Evolutionary conservation across 2,888 invertebrate species (phyloP).

Genomic region (Magallana nippona): DNA sequence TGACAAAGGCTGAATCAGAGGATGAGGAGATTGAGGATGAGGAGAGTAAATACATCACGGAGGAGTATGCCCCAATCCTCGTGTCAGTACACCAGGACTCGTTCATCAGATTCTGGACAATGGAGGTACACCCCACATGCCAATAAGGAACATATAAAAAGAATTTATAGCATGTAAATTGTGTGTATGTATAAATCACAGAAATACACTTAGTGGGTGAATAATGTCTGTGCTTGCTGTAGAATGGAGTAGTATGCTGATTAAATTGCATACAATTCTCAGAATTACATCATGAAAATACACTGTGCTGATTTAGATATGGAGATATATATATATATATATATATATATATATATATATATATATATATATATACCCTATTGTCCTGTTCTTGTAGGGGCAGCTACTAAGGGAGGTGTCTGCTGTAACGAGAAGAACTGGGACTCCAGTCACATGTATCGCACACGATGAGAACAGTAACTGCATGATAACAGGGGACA

Average conservation of each 20-base stretch:
- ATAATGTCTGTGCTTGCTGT: too few species aligned
- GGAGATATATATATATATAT: too few species aligned
- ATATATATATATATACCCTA: not conserved
- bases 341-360: too few species aligned
- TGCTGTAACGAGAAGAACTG: constrained; percentile 72
- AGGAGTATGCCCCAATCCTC: constrained; percentile 73
- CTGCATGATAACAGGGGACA: constrained; percentile 75
- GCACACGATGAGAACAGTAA: constrained; percentile 75
- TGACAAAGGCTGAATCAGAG: constrained; percentile 50
- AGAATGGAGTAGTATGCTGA: too few species aligned
- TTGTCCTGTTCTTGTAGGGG: constrained; percentile 64
- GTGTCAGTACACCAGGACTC: constrained; percentile 76
- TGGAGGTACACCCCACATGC: constrained; percentile 60
- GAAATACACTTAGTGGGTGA: too few species aligned
- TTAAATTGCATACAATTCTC: too few species aligned
- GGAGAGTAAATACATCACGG: constrained; percentile 68
- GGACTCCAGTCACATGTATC: constrained; percentile 73
- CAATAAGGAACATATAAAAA: too few species aligned
- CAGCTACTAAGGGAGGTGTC: constrained; percentile 73
- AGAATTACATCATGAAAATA: too few species aligned
- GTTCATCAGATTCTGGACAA: constrained; percentile 76
- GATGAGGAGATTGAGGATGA: constrained; percentile 58
- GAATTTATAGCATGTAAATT: too few species aligned
- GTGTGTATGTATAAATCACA: too few species aligned
- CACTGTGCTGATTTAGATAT: not conserved